Percentiles rank a stretch among this genome's conserved stretches.
phyloP scores from a whole-genome alignment of 2,113 vertebrate genomes.

The Rattus norvegicus region DNA sequence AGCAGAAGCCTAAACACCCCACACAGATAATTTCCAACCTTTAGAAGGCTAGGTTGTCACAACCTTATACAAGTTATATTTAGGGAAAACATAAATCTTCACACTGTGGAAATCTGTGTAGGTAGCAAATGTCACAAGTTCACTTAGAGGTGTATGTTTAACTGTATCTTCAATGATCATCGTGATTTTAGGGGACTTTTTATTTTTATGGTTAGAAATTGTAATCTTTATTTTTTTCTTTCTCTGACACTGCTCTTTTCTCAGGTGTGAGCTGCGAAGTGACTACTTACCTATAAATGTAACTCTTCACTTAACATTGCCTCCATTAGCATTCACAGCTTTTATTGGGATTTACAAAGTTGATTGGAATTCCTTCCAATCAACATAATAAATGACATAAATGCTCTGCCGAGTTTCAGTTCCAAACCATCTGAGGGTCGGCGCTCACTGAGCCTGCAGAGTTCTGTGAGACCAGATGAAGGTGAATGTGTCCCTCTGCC shows the following conservation, averaged over 20 bases:
- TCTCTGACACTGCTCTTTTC: constrained; percentile 1
- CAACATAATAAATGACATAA: no score
- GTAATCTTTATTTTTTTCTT: neutral
- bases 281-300: neutral
- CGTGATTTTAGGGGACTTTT: neutral
- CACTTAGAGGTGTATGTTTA: neutral
- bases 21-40: neutral
- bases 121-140: neutral
- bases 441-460: neutral
- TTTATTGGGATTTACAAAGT: neutral
- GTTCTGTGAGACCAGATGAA: neutral
- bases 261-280: neutral
- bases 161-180: neutral
- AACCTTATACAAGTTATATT: neutral
- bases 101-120: neutral
- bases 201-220: neutral
- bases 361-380: neutral
- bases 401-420: neutral
- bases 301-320: neutral
- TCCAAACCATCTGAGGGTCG: neutral
- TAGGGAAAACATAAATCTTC: neutral
- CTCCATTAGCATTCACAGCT: neutral
- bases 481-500: neutral
- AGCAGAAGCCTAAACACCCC: neutral
- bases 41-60: constrained; percentile 1